Evolutionary conservation across 1,140 invertebrate genomes (phyloP).

Genomic region (Plutomurus gul): DNA sequence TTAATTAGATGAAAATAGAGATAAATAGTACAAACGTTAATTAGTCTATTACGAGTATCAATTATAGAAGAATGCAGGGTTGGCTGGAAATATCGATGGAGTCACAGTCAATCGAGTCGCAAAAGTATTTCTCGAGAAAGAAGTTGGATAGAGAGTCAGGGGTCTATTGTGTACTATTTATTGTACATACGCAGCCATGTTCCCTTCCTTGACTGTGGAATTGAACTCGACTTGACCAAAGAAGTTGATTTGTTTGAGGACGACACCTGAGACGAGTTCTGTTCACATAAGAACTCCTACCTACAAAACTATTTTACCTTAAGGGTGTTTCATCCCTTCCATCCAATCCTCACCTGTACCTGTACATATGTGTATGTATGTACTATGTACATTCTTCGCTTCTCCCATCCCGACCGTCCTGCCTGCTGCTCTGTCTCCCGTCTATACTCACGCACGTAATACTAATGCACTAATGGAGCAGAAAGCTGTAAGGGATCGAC

Average conservation of each 20-base stretch:
- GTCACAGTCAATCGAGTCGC: too few species aligned
- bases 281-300: constrained; percentile 19
- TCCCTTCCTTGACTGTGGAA: neutral
- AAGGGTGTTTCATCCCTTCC: constrained; percentile 38
- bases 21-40: too few species aligned
- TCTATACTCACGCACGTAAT: neutral
- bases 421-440: neutral
- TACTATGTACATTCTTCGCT: neutral
- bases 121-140: neutral
- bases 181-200: neutral
- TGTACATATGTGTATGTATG: too few species aligned
- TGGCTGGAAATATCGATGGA: too few species aligned
- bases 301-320: constrained; percentile 46
- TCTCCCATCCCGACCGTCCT: neutral
- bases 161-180: too few species aligned
- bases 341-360: neutral
- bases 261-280: constrained; percentile 8
- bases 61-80: too few species aligned
- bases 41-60: too few species aligned
- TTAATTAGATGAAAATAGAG: too few species aligned
- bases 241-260: neutral
- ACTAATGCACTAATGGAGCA: neutral
- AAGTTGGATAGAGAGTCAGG: neutral
- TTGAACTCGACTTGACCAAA: neutral
- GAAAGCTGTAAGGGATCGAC: neutral